Evolutionary conservation across 2,888 invertebrate species (phyloP), one percentile per base, ranked within the genome.

Genomic region (Byasa hedistus): DNA sequence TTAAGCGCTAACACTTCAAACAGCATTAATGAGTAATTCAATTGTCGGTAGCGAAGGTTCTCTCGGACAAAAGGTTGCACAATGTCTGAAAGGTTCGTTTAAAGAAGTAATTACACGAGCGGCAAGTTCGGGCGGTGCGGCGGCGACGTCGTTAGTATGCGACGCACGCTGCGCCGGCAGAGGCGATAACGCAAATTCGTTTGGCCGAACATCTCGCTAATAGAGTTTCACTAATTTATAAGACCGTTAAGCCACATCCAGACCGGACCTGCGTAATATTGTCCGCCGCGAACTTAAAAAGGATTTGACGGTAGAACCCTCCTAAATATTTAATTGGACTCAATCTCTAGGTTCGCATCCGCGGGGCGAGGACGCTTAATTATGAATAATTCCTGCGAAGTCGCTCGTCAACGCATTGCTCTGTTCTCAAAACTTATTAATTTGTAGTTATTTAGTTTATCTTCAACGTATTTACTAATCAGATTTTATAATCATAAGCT

Each of bases 171-270:
- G 77, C 76, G 77, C 80, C 79, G 81, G 81, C 85, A 78, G 81
- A 86, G 87, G 89, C 89, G 91, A 91, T 91, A 91, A 91, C 89
- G 87, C 89, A 90, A 91, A 91, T 91, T 91, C 90, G 89, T 88
- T 90, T 90, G 85, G 83, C 80, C 85, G 87, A 90, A 87, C 89
- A 89, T 91, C 89, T 84, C 85, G 89, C 87, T 91, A 91, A 91
- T 91, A 91, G 91, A 91, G 91, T 91, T 91, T 89, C 87, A 87
- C 89, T 91, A 90, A 91, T 91, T 91, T 91, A 90, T 89, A 90
- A 90, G 90, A 81, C 84, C 83, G 86, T 88, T 86, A 89, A 86
- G 88, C 86, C 84, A 69, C 78, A 79, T 71, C 80, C 76, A 79
- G 74, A 75, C 80, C 80, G 82, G 79, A 78, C 82, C 79, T 79